Evolutionary conservation across 2,888 invertebrate genomes (phyloP).

Genomic region (Entomobrya proxima): DNA sequence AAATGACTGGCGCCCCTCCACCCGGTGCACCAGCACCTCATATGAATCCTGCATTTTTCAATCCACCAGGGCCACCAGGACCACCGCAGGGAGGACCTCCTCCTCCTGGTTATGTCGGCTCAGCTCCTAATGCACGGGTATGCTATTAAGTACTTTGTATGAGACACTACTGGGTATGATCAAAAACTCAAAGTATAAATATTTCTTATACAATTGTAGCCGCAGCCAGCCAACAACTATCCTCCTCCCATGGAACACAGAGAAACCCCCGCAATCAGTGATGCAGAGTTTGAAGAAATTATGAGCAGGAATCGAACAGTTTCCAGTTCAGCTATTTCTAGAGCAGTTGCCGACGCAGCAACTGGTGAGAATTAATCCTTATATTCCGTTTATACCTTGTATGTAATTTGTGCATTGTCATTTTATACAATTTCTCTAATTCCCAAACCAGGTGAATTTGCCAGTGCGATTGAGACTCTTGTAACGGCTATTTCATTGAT

Average conservation of each 20-base stretch:
- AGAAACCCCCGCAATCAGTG: slow-evolving; percentile 83
- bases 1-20: slow-evolving; percentile 80
- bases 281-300: slow-evolving; percentile 98
- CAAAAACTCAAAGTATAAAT: neutral
- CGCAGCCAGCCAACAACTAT: slow-evolving; percentile 69
- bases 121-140: slow-evolving; percentile 63
- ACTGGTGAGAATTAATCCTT: slow-evolving; percentile 81
- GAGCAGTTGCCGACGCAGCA: slow-evolving; percentile 98
- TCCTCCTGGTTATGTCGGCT: slow-evolving; percentile 78
- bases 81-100: slow-evolving; percentile 80
- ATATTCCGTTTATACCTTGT: neutral
- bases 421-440: slow-evolving; percentile 20
- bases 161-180: neutral
- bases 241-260: slow-evolving; percentile 76
- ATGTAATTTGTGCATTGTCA: neutral
- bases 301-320: slow-evolving; percentile 98
- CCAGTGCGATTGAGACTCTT: slow-evolving; percentile 98
- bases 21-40: slow-evolving; percentile 88
- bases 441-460: slow-evolving; percentile 92
- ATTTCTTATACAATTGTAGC: neutral
- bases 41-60: slow-evolving; percentile 96
- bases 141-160: neutral
- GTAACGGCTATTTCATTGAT: slow-evolving; percentile 99
- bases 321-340: slow-evolving; percentile 96
- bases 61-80: slow-evolving; percentile 81